phyloP scores from a whole-genome alignment of 2,888 invertebrate species.

The Drosophila suboccidentalis region DNA sequence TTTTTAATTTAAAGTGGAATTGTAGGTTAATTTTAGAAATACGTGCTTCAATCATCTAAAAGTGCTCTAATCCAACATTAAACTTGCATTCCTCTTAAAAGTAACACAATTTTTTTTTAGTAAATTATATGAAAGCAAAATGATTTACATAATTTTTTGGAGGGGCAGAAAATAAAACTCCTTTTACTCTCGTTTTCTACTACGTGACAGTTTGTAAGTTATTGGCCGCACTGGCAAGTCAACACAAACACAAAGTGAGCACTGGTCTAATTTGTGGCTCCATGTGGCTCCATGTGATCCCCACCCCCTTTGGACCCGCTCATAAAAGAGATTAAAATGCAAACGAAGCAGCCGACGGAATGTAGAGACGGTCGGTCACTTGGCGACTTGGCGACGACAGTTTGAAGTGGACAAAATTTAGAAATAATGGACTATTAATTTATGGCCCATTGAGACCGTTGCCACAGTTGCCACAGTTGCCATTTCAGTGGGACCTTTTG shows the following conservation, averaged over 20 bases:
- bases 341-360: constrained; percentile 69
- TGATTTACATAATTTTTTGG: constrained; percentile 66
- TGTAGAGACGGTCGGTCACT: constrained; percentile 36
- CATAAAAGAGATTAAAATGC: constrained; percentile 75
- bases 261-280: constrained; percentile 72
- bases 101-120: neutral
- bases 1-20: no score
- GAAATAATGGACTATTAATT: constrained; percentile 82
- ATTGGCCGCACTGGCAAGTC: constrained; percentile 79
- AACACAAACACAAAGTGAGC: constrained; percentile 63
- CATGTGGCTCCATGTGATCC: constrained; percentile 33
- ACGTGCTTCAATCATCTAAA: no score
- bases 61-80: no score
- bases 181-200: constrained; percentile 60
- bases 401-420: constrained; percentile 78
- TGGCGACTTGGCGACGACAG: constrained; percentile 75
- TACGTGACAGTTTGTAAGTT: constrained; percentile 65
- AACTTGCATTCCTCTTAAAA: neutral
- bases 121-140: constrained; percentile 25
- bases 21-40: no score
- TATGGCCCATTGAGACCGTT: constrained; percentile 52
- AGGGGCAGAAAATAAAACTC: constrained; percentile 16
- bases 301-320: constrained; percentile 1
- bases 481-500: constrained; percentile 61
- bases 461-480: constrained; percentile 70